Percentiles rank a stretch among this genome's conserved stretches.
These are phyloP conservation scores for Daboia siamensis DNA, from an alignment of 2,113 vertebrate species.

Conservation along the genomic window DNA sequence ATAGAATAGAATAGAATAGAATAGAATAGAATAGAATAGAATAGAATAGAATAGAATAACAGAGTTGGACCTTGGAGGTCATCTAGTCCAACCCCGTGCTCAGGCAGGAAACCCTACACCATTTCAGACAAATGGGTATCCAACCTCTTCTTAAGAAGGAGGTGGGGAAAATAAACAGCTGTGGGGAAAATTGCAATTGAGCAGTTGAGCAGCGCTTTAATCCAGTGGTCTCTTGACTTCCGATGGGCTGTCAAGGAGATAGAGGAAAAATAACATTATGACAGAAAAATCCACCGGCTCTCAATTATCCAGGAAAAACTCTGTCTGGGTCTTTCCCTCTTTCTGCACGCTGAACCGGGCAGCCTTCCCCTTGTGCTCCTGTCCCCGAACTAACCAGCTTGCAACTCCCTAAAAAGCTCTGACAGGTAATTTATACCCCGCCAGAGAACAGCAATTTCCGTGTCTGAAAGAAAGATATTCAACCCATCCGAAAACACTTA, in stretches of 20 bases:
- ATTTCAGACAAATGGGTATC: too few species aligned
- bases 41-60: too few species aligned
- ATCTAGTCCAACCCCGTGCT: too few species aligned
- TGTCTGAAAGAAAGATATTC: constrained; percentile 54
- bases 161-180: not conserved
- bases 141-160: too few species aligned
- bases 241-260: not conserved
- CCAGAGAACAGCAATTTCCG: constrained; percentile 54
- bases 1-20: too few species aligned
- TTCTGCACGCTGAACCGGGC: not conserved
- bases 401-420: constrained; percentile 55
- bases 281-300: constrained; percentile 17
- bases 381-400: constrained; percentile 54
- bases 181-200: not conserved
- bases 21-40: too few species aligned
- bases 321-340: not conserved
- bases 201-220: not conserved
- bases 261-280: constrained; percentile 26
- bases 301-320: not conserved
- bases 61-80: too few species aligned
- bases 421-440: constrained; percentile 59
- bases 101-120: too few species aligned
- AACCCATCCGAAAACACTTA: constrained; percentile 41
- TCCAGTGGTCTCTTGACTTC: not conserved
- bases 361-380: not conserved